These are phyloP conservation scores for Arctocebus calabarensis DNA, from an alignment of 2,797 vertebrate species.

Conservation along the genomic window DNA sequence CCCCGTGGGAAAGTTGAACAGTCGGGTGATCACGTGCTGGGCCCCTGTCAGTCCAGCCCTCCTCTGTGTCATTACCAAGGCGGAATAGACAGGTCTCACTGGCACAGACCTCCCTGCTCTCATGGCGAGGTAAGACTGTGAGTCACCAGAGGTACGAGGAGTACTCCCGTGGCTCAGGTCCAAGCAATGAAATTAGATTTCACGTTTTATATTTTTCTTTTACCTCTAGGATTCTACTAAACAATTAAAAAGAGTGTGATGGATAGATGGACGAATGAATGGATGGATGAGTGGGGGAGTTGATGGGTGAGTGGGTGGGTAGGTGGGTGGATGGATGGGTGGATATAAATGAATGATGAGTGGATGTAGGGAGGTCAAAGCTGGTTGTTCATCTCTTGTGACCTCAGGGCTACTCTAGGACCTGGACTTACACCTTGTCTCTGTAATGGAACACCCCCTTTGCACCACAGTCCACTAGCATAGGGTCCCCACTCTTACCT, in stretches of 20 bases:
- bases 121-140: neutral
- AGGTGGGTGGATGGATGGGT: too few species aligned
- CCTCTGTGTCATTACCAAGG: too few species aligned
- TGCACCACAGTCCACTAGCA: neutral
- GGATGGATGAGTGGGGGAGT: too few species aligned
- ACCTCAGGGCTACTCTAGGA: neutral
- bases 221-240: neutral
- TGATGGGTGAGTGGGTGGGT: too few species aligned
- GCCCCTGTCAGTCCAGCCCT: neutral
- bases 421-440: neutral
- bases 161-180: neutral
- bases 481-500: neutral
- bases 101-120: neutral
- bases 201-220: neutral
- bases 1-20: neutral
- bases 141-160: too few species aligned
- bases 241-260: neutral
- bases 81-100: neutral
- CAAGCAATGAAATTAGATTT: neutral
- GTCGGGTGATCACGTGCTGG: too few species aligned
- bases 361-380: neutral
- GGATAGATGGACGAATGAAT: neutral
- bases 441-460: neutral
- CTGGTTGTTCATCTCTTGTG: neutral
- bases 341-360: too few species aligned